Evolutionary conservation across 1,140 invertebrate species (phyloP).

Genomic region (Drosophila novamexicana): DNA sequence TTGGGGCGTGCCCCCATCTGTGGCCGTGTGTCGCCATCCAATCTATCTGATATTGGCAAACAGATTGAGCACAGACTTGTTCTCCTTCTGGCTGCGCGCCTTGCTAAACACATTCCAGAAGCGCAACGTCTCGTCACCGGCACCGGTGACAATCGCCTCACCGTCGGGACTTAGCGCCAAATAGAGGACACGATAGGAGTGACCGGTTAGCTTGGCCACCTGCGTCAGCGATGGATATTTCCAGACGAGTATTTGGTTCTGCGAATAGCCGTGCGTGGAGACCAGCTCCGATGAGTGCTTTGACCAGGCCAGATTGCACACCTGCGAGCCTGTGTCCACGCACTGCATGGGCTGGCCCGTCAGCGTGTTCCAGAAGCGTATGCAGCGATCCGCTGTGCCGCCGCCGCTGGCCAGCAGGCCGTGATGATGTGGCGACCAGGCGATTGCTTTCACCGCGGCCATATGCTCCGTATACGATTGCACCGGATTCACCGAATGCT

Average conservation of each 20-base stretch:
- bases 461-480: conserved; percentile 99
- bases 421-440: conserved; percentile 99
- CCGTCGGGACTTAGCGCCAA: conserved; percentile 99
- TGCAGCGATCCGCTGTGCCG: conserved; percentile 98
- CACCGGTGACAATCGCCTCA: conserved; percentile 99
- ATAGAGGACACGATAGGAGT: conserved; percentile 98
- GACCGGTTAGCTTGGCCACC: conserved; percentile 99
- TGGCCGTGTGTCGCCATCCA: not conserved
- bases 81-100: conserved; percentile 97
- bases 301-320: conserved; percentile 99
- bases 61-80: conserved; percentile 98
- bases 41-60: conserved; percentile 88
- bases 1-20: not conserved
- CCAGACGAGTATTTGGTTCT: conserved; percentile 99
- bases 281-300: conserved; percentile 99
- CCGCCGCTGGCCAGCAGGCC: conserved; percentile 98
- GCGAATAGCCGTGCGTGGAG: conserved; percentile 99
- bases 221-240: conserved; percentile 98
- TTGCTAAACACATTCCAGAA: conserved; percentile 99
- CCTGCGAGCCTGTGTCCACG: conserved; percentile 99
- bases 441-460: conserved; percentile 99
- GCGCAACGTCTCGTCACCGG: conserved; percentile 98
- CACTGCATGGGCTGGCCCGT: conserved; percentile 99
- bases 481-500: conserved; percentile 93
- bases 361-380: conserved; percentile 99